Conservation (phyloP, 2,797 vertebrate species). For the Cirrhinus molitorella region DNA sequence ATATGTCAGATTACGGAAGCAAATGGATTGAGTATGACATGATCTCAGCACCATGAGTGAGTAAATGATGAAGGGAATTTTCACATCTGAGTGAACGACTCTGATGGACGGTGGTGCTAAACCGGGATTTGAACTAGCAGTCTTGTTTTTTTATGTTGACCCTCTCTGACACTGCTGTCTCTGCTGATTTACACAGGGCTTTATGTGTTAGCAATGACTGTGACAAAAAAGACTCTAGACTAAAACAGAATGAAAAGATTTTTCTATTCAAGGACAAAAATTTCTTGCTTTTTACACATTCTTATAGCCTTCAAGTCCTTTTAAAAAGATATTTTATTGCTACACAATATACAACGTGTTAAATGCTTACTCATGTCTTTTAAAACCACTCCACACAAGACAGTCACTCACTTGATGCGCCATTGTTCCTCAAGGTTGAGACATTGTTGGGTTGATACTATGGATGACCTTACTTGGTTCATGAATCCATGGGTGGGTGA, state of each 20-base stretch:
- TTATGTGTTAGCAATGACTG: not conserved
- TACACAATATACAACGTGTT: constrained; percentile 10
- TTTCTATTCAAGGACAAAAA: constrained; percentile 9
- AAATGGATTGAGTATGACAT: not conserved
- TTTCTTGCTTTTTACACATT: not conserved
- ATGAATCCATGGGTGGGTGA: constrained; percentile 56
- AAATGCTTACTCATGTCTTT: constrained; percentile 1
- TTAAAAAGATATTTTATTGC: not conserved
- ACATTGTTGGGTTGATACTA: constrained; percentile 51
- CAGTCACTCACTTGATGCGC: constrained; percentile 52
- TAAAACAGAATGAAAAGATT: not conserved
- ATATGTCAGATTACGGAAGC: not conserved
- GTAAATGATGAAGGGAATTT: not conserved
- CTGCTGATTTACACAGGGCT: constrained; percentile 13
- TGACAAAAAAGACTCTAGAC: constrained; percentile 12
- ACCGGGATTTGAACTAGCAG: not conserved
- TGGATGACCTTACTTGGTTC: constrained; percentile 53
- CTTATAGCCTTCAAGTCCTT: not conserved
- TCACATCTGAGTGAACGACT: not conserved
- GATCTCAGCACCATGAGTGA: not conserved
- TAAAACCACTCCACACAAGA: constrained; percentile 28
- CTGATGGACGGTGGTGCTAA: not conserved
- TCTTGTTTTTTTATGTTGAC: not conserved
- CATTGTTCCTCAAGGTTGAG: constrained; percentile 60
- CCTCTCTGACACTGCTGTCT: constrained; percentile 28